Conservation (phyloP, 2,888 invertebrate genomes). For the Notodonta dromedarius region DNA sequence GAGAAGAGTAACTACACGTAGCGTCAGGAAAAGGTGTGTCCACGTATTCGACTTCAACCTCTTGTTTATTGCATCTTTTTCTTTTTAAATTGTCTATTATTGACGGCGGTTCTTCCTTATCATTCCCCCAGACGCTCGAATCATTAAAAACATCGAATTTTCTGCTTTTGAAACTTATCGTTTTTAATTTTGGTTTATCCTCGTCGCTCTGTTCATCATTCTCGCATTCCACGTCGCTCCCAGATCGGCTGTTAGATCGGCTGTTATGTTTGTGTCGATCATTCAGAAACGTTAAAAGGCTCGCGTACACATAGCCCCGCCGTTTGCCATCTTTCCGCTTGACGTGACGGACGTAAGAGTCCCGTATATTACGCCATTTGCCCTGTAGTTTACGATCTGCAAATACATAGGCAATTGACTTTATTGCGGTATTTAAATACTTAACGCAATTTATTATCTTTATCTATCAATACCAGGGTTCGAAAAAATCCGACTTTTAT, state of each 20-base stretch:
- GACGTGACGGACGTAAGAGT: constrained; percentile 66
- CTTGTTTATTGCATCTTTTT: constrained; percentile 39
- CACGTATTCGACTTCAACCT: constrained; percentile 56
- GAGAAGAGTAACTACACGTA: constrained; percentile 33
- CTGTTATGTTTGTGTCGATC: constrained; percentile 51
- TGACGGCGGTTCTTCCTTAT: constrained; percentile 45
- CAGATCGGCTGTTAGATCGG: constrained; percentile 28
- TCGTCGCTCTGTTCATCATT: constrained; percentile 51
- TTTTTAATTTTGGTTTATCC: constrained; percentile 47
- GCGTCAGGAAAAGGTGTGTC: constrained; percentile 53
- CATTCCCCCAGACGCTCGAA: constrained; percentile 45
- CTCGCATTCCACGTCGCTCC: constrained; percentile 50
- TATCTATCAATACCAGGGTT: too few relatives aligned
- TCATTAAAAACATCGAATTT: constrained; percentile 41
- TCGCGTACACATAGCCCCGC: constrained; percentile 59
- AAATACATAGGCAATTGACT: not conserved
- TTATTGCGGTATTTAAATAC: not conserved
- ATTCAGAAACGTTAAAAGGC: constrained; percentile 63
- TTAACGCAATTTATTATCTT: too few relatives aligned
- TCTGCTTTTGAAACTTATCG: constrained; percentile 34
- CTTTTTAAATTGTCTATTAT: constrained; percentile 52
- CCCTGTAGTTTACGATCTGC: constrained; percentile 67
- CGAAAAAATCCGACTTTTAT: too few relatives aligned
- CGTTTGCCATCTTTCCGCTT: constrained; percentile 52
- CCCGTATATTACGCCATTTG: constrained; percentile 77